Percentiles rank a stretch among this genome's conserved stretches.
phyloP scores from a whole-genome alignment of 2,888 invertebrate genomes.

The Mantis religiosa region DNA sequence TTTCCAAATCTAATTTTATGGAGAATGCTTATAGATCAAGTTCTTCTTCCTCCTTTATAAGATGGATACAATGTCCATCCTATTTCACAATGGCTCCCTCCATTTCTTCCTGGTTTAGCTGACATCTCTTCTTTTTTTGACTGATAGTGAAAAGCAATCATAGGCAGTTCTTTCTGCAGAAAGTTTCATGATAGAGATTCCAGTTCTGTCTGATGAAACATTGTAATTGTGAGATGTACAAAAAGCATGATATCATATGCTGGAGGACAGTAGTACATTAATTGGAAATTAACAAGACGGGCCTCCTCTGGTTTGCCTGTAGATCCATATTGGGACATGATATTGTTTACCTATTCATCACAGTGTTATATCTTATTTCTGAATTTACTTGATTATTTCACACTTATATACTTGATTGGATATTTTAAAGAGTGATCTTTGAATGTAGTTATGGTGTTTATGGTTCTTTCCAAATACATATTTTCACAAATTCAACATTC shows the following conservation, averaged over 20 bases:
- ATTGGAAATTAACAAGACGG: conserved; percentile 4
- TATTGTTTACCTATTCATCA: not conserved
- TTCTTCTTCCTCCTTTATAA: too few relatives aligned
- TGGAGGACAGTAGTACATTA: not conserved
- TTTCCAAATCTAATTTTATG: too few relatives aligned
- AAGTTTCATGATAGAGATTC: not conserved
- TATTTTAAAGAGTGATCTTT: not conserved
- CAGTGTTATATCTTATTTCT: not conserved
- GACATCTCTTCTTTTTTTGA: too few relatives aligned
- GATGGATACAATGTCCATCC: too few relatives aligned
- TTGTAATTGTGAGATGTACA: not conserved
- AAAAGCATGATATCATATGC: not conserved
- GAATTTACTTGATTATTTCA: not conserved
- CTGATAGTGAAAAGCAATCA: too few relatives aligned
- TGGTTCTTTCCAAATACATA: not conserved
- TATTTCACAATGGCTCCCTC: too few relatives aligned
- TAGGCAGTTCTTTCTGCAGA: too few relatives aligned
- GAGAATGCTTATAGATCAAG: too few relatives aligned
- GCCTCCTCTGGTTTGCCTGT: not conserved
- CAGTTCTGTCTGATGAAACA: not conserved
- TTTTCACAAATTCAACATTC: not conserved
- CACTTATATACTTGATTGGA: not conserved
- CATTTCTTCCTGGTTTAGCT: too few relatives aligned
- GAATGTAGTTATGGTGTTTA: not conserved
- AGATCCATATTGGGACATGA: not conserved